These are phyloP conservation scores for Peromyscus aztecus DNA, from an alignment of 2,797 vertebrate species.

Conservation along the genomic window DNA sequence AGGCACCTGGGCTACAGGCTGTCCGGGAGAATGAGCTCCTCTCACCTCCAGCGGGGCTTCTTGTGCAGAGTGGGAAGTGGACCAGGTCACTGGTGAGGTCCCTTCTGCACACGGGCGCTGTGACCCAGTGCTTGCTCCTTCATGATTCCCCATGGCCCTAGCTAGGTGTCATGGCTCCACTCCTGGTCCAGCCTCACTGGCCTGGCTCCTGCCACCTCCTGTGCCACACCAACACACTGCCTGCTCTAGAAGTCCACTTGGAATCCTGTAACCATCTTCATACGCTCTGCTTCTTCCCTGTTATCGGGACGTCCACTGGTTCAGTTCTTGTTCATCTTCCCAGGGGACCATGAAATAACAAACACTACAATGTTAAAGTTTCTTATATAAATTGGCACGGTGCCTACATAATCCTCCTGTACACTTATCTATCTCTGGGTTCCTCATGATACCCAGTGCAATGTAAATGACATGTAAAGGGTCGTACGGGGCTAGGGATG, in stretches of 20 bases:
- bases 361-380: neutral
- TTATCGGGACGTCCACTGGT: neutral
- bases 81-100: neutral
- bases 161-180: neutral
- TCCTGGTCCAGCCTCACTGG: neutral
- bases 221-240: neutral
- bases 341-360: neutral
- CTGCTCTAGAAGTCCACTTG: neutral
- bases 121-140: neutral
- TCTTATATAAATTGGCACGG: neutral
- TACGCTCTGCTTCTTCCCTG: neutral
- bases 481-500: neutral
- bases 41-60: neutral
- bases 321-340: neutral
- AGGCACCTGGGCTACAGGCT: neutral
- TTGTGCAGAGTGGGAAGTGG: neutral
- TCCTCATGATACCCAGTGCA: neutral
- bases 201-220: neutral
- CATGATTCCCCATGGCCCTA: neutral
- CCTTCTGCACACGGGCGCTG: neutral
- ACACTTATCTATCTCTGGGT: neutral
- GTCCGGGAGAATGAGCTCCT: neutral
- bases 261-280: neutral
- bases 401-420: neutral
- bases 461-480: neutral